Percentiles rank a stretch among this genome's conserved stretches.
Conservation (phyloP, 2,888 invertebrate genomes). For the Epirrita christyi region DNA sequence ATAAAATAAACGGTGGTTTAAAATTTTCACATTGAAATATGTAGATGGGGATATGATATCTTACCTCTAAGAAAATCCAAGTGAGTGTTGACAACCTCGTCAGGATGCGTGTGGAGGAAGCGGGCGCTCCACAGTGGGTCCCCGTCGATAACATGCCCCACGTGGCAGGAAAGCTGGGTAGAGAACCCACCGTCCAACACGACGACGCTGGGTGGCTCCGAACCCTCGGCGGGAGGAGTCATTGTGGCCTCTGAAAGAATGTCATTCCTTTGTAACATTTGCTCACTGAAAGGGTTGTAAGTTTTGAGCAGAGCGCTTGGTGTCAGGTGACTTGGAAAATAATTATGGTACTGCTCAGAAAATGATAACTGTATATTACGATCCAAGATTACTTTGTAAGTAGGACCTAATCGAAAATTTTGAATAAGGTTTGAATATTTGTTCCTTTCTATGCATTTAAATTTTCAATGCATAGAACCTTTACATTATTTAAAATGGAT, state of each 20-base stretch:
- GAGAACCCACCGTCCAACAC: slow-evolving; percentile 91
- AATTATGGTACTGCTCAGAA: too few species aligned
- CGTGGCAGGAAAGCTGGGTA: slow-evolving; percentile 91
- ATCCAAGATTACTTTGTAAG: too few species aligned
- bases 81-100: slow-evolving; percentile 92
- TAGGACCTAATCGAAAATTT: too few species aligned
- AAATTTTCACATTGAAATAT: too few species aligned
- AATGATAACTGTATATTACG: too few species aligned
- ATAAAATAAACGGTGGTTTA: too few species aligned
- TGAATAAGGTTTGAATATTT: too few species aligned
- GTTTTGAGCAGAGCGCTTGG: not conserved
- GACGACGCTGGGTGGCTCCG: slow-evolving; percentile 71
- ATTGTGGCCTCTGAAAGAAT: slow-evolving; percentile 44
- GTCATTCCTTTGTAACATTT: not conserved
- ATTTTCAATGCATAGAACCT: too few species aligned
- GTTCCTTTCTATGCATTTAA: too few species aligned
- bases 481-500: too few species aligned
- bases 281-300: not conserved
- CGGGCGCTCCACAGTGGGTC: slow-evolving; percentile 96
- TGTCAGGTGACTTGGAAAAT: too few species aligned
- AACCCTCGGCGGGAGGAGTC: slow-evolving; percentile 65
- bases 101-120: slow-evolving; percentile 91
- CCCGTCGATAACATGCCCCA: slow-evolving; percentile 90
- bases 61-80: slow-evolving; percentile 91
- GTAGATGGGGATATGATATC: not conserved